A percentile compares a stretch with the other conserved stretches of the same genome.
phyloP scores from a whole-genome alignment of 2,113 vertebrate species.

The Pyxicephalus adspersus region DNA sequence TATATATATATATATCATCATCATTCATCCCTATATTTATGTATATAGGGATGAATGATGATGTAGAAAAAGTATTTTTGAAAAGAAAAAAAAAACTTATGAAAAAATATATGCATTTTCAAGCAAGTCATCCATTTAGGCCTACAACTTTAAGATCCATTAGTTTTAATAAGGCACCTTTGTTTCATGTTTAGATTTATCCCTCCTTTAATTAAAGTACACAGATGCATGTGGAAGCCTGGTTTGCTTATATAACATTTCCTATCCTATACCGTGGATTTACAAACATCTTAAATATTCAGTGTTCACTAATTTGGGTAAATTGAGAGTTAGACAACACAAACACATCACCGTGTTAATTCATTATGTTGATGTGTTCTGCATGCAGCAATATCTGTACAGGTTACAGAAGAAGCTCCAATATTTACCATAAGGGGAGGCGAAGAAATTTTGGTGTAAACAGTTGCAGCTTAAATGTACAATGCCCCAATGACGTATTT shows the following conservation, averaged over 20 bases:
- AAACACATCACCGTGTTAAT: slow-evolving; percentile 38
- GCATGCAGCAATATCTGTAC: slow-evolving; percentile 1
- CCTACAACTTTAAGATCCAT: no score
- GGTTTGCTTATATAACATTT: slow-evolving; percentile 14
- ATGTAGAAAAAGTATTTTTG: no score
- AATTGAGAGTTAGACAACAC: slow-evolving; percentile 38
- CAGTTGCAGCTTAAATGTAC: slow-evolving; percentile 65
- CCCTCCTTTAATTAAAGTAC: background rate
- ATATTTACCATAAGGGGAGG: slow-evolving; percentile 74
- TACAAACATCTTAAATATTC: slow-evolving; percentile 43
- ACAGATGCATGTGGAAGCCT: background rate
- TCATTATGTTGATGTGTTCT: slow-evolving; percentile 31
- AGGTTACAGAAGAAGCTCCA: slow-evolving; percentile 69
- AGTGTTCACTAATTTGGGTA: slow-evolving; percentile 39
- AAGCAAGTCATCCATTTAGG: no score
- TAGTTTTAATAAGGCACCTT: background rate
- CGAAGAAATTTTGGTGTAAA: slow-evolving; percentile 64
- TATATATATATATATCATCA: no score
- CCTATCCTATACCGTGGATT: slow-evolving; percentile 19
- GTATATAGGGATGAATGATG: no score
- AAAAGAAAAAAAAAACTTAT: no score
- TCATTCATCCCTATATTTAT: no score
- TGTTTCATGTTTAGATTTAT: background rate
- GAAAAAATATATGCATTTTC: no score
- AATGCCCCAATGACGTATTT: slow-evolving; percentile 66